These are phyloP conservation scores for Picathartes gymnocephalus DNA, from an alignment of 2,113 vertebrate genomes.

Conservation along the genomic window DNA sequence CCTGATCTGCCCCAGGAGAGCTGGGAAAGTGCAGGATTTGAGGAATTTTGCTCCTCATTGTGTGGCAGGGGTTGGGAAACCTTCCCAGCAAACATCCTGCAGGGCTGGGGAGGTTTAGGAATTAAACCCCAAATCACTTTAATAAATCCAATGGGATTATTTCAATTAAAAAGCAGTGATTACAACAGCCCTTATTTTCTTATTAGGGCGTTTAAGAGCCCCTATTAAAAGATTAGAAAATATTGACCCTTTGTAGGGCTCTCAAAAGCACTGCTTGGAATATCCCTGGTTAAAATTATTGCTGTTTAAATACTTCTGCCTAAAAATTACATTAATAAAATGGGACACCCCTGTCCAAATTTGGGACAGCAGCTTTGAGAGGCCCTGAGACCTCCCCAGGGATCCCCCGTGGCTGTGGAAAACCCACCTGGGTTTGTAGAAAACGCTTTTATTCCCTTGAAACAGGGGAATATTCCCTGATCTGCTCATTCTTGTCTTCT, in stretches of 20 bases:
- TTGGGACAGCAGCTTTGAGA: neutral
- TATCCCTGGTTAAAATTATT: neutral
- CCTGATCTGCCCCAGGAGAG: neutral
- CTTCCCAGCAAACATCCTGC: neutral
- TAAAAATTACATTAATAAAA: neutral
- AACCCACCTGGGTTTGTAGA: neutral
- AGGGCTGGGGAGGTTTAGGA: neutral
- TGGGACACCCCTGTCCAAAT: fast-evolving
- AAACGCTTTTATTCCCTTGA: neutral
- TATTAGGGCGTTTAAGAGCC: neutral
- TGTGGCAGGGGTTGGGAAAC: fast-evolving
- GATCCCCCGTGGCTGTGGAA: fast-evolving
- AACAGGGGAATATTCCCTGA: neutral
- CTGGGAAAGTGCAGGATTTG: neutral
- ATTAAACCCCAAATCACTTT: neutral
- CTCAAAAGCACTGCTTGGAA: neutral
- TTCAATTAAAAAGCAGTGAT: neutral
- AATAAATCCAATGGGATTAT: neutral
- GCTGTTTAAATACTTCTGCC: neutral
- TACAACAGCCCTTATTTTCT: neutral
- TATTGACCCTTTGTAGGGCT: neutral
- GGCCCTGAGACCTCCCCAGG: neutral
- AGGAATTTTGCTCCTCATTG: fast-evolving
- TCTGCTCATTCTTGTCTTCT: neutral
- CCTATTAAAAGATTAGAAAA: neutral